Evolutionary conservation across 2,113 vertebrate genomes (phyloP).

Genomic region (Calyptommatus sinebrachiatus): DNA sequence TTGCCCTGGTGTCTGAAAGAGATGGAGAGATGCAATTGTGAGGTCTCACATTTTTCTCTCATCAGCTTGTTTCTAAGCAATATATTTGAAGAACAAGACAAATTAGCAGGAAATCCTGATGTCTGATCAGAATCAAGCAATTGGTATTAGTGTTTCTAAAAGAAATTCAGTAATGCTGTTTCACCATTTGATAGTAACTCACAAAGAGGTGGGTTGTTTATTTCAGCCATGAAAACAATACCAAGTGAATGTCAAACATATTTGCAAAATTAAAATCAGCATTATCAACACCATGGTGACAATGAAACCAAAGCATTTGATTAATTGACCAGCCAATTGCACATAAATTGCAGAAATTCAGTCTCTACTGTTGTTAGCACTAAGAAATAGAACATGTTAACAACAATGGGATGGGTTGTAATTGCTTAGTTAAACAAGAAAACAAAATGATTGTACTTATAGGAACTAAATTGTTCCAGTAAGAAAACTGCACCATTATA

Average conservation of each 20-base stretch:
- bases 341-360: constrained; percentile 22
- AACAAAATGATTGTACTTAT: constrained; percentile 13
- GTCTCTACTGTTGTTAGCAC: background rate
- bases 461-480: constrained; percentile 10
- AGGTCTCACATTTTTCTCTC: background rate
- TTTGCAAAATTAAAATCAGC: constrained; percentile 15
- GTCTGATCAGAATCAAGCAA: background rate
- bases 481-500: constrained; percentile 23
- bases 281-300: constrained; percentile 16
- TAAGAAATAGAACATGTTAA: constrained; percentile 27
- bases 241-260: constrained; percentile 7
- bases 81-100: background rate
- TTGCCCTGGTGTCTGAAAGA: too few relatives aligned
- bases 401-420: constrained; percentile 27
- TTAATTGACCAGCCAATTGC: constrained; percentile 24
- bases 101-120: background rate
- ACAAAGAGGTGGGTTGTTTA: background rate
- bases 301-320: constrained; percentile 16
- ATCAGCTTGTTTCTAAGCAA: background rate
- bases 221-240: constrained; percentile 17
- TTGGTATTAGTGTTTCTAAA: constrained; percentile 1
- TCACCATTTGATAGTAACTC: background rate
- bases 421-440: constrained; percentile 32
- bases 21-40: too few relatives aligned
- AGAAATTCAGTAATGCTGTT: constrained; percentile 26